These are phyloP conservation scores for Neoaliturus tenellus DNA, from an alignment of 2,888 invertebrate genomes.

Conservation along the genomic window DNA sequence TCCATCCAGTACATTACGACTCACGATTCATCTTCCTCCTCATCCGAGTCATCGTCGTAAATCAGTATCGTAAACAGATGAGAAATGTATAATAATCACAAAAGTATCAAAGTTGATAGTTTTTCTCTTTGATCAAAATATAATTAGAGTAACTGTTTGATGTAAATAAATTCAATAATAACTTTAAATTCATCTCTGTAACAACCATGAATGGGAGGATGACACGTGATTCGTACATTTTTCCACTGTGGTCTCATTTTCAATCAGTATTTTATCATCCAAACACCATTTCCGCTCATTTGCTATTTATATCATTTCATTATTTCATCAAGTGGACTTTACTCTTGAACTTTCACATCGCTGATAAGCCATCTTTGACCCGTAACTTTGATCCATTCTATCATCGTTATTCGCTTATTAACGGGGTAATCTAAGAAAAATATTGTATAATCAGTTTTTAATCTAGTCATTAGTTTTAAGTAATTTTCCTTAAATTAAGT, in stretches of 20 bases:
- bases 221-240: background rate
- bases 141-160: too few relatives aligned
- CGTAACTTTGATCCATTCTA: background rate
- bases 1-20: constrained; percentile 54
- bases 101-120: too few relatives aligned
- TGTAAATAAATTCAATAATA: background rate
- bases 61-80: background rate
- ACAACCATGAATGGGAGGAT: background rate
- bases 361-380: background rate
- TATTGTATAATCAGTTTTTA: background rate
- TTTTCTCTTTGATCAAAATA: too few relatives aligned
- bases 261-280: background rate
- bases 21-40: constrained; percentile 25
- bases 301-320: constrained; percentile 19
- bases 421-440: background rate
- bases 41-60: constrained; percentile 1
- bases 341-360: constrained; percentile 16
- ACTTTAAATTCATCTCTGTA: background rate
- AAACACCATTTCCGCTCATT: background rate
- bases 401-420: constrained; percentile 8
- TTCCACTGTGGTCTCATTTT: background rate
- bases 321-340: constrained; percentile 14
- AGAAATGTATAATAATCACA: background rate
- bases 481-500: background rate
- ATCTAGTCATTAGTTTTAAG: constrained; percentile 14